Conservation (phyloP, 2,888 invertebrate genomes). For the Stenichneumon culpator region DNA sequence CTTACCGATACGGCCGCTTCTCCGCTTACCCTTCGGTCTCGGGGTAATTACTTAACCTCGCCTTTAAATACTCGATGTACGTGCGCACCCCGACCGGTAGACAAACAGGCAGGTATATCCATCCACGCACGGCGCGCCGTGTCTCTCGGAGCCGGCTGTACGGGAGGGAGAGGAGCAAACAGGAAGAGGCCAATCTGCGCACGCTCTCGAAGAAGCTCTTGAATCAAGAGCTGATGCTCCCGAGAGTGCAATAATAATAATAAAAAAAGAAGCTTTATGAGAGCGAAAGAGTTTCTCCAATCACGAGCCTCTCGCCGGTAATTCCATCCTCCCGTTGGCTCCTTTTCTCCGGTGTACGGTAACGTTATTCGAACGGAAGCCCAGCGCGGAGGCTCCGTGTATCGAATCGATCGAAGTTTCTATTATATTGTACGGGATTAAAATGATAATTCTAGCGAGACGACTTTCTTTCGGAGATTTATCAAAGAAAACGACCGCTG, state of each 20-base stretch:
- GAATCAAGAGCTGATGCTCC: slow-evolving; percentile 58
- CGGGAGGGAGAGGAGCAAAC: slow-evolving; percentile 62
- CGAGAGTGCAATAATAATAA: slow-evolving; percentile 36
- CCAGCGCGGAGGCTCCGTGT: slow-evolving; percentile 29
- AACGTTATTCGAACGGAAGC: slow-evolving; percentile 63
- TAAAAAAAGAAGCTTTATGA: slow-evolving; percentile 17
- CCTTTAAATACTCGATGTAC: slow-evolving; percentile 62
- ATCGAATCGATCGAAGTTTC: slow-evolving; percentile 39
- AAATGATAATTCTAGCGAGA: neutral
- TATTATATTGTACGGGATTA: neutral
- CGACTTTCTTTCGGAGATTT: slow-evolving; percentile 18
- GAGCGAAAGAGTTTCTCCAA: slow-evolving; percentile 55
- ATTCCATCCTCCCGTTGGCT: slow-evolving; percentile 48
- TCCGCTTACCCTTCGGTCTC: slow-evolving; percentile 58
- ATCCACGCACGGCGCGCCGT: slow-evolving; percentile 48
- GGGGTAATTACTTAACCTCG: slow-evolving; percentile 65
- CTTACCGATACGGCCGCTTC: slow-evolving; percentile 22
- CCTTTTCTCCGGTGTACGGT: slow-evolving; percentile 10
- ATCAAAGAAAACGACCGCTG: slow-evolving; percentile 22
- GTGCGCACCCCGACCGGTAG: slow-evolving; percentile 23
- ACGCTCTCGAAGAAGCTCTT: slow-evolving; percentile 59
- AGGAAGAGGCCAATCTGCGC: slow-evolving; percentile 66
- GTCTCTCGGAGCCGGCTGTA: slow-evolving; percentile 11
- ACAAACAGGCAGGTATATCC: slow-evolving; percentile 41
- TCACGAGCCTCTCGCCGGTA: slow-evolving; percentile 60